phyloP scores from a whole-genome alignment of 2,888 invertebrate genomes.

The Tribolium freemani region DNA sequence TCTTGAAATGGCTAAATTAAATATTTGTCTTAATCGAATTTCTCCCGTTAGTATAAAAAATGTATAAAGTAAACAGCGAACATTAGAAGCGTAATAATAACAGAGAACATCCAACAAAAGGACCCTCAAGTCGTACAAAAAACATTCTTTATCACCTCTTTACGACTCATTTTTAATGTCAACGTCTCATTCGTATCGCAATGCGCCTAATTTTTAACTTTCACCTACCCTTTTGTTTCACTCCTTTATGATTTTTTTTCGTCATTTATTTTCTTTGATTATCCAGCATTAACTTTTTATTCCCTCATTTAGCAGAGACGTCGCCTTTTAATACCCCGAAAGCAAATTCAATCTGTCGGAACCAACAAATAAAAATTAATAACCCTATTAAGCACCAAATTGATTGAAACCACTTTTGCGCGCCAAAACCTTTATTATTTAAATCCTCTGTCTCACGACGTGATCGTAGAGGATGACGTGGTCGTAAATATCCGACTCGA shows the following conservation, averaged over 20 bases:
- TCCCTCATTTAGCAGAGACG: neutral
- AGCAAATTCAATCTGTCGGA: slow-evolving; percentile 27
- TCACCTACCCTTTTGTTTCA: neutral
- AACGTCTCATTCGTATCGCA: neutral
- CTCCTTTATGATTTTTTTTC: neutral
- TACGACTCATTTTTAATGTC: neutral
- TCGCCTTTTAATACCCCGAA: neutral
- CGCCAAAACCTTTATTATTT: slow-evolving; percentile 56
- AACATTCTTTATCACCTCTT: neutral
- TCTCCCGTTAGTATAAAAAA: neutral
- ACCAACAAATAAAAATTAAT: slow-evolving; percentile 40
- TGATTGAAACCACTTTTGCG: slow-evolving; percentile 73
- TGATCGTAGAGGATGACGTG: slow-evolving; percentile 88
- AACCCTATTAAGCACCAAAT: slow-evolving; percentile 62
- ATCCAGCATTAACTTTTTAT: neutral
- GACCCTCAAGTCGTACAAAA: neutral
- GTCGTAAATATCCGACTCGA: slow-evolving; percentile 78
- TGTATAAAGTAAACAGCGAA: neutral
- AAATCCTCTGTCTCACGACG: slow-evolving; percentile 72
- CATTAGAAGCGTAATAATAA: neutral
- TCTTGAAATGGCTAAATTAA: neutral
- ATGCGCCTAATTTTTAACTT: neutral
- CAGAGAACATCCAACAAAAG: neutral
- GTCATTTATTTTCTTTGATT: neutral
- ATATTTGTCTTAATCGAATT: neutral